Conservation (phyloP, 2,113 vertebrate species). For the Lasiurus cinereus region DNA sequence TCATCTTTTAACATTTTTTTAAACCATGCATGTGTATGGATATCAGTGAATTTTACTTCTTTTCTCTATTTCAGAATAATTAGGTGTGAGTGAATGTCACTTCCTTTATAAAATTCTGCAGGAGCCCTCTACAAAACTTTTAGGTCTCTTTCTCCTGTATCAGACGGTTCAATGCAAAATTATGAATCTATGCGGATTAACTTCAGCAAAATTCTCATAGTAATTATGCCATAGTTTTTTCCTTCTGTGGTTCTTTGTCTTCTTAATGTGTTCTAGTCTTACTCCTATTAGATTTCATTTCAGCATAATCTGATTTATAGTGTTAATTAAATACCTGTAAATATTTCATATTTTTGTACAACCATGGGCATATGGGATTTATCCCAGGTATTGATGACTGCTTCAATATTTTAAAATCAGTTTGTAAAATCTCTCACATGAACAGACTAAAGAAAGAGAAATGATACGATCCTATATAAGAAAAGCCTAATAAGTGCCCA, state of each 20-base stretch:
- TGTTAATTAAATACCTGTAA: neutral
- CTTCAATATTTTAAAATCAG: neutral
- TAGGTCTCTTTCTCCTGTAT: neutral
- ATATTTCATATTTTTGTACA: neutral
- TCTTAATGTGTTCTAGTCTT: neutral
- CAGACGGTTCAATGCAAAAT: neutral
- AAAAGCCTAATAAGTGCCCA: no score
- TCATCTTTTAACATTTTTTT: neutral
- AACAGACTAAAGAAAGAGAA: neutral
- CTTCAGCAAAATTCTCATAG: neutral
- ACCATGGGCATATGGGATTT: neutral
- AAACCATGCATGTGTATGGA: neutral
- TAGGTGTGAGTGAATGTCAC: neutral
- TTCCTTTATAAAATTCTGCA: neutral
- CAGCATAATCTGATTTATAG: neutral
- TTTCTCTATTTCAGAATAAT: neutral
- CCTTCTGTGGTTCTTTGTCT: neutral
- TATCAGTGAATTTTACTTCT: neutral
- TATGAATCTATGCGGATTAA: neutral
- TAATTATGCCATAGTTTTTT: neutral
- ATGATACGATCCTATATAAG: neutral
- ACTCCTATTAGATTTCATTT: neutral
- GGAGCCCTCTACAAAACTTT: neutral
- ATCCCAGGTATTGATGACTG: neutral
- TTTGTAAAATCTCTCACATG: neutral